These are phyloP conservation scores for Synanceia verrucosa DNA, from an alignment of 2,797 vertebrate genomes.

Conservation along the genomic window DNA sequence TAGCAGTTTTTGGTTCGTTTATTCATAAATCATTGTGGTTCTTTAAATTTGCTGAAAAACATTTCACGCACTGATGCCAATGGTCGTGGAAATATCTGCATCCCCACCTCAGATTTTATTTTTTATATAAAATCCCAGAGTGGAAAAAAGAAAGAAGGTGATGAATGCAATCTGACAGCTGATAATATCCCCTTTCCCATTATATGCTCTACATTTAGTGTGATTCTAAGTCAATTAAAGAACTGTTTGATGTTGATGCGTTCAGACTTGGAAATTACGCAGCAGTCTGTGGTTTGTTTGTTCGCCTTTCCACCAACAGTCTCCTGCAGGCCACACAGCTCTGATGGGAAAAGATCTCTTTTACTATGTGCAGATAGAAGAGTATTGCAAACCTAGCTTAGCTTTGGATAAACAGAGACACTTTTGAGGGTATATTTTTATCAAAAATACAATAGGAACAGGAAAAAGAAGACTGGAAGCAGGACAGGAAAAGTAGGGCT, in stretches of 20 bases:
- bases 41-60: no score
- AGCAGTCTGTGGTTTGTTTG: conserved; percentile 40
- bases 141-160: conserved; percentile 59
- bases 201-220: conserved; percentile 70
- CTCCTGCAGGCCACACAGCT: background rate
- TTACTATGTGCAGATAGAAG: background rate
- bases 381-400: background rate
- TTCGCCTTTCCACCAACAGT: background rate
- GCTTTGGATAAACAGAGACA: conserved; percentile 14
- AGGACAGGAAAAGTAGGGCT: conserved; percentile 22
- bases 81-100: background rate
- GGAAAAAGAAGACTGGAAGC: background rate
- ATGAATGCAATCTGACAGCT: conserved; percentile 79
- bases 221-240: conserved; percentile 81
- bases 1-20: no score
- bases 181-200: conserved; percentile 78
- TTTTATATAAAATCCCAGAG: conserved; percentile 49
- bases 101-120: background rate
- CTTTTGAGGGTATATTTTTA: conserved; percentile 31
- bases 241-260: conserved; percentile 78
- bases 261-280: conserved; percentile 73
- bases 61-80: conserved; percentile 14
- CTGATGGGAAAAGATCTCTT: background rate
- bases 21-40: no score
- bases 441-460: conserved; percentile 25